Percentiles rank a stretch among this genome's conserved stretches.
Conservation (phyloP, 37 sponge, comb jelly and placozoan species). For the Halisarca cf. caerulea region DNA sequence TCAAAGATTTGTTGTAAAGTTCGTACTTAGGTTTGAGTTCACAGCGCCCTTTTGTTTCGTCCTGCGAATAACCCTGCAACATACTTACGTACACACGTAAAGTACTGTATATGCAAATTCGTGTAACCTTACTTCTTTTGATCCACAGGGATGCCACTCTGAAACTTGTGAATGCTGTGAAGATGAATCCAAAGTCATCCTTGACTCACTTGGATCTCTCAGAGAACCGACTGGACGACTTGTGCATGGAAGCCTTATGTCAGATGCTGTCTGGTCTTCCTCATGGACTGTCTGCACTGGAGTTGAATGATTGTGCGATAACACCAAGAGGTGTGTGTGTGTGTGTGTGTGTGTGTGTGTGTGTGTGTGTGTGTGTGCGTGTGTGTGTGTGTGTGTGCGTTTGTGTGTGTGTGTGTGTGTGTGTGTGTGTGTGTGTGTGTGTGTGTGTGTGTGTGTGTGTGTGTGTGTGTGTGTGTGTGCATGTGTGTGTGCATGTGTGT, state of each 20-base stretch:
- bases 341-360: background rate
- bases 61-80: too few species aligned
- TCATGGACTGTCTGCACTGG: conserved; percentile 61
- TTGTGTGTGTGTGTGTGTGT: background rate
- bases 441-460: too few species aligned
- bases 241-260: conserved; percentile 36
- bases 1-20: too few species aligned
- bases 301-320: conserved; percentile 64
- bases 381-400: background rate
- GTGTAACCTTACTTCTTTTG: background rate
- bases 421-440: too few species aligned
- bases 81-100: background rate
- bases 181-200: conserved; percentile 42
- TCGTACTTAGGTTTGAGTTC: too few species aligned
- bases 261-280: conserved; percentile 49
- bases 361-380: too few species aligned
- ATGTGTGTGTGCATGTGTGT: background rate
- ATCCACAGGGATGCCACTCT: conserved; percentile 37
- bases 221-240: conserved; percentile 68
- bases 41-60: background rate
- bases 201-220: conserved; percentile 72
- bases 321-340: conserved; percentile 42
- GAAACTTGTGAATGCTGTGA: conserved; percentile 36
- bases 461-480: background rate
- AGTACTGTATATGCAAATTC: background rate